Evolutionary conservation across 2,888 invertebrate genomes (phyloP).

Genomic region (Drosophila hamatofila): DNA sequence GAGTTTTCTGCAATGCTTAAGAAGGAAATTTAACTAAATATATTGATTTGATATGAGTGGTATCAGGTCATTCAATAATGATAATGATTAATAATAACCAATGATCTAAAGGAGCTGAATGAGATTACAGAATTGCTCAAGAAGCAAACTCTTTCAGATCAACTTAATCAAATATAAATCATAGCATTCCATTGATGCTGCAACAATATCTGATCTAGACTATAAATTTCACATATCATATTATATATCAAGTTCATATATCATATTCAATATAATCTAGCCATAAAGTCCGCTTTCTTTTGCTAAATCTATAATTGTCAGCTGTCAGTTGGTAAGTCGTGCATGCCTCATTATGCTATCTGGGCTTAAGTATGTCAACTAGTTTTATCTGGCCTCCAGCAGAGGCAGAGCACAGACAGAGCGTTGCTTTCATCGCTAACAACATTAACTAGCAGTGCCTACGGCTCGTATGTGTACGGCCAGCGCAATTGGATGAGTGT

Average conservation of each 20-base stretch:
- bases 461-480: conserved; percentile 63
- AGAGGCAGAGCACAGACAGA: conserved; percentile 27
- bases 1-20: too few relatives aligned
- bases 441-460: conserved; percentile 73
- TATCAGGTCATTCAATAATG: too few relatives aligned
- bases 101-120: neutral
- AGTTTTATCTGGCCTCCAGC: conserved; percentile 73
- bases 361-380: conserved; percentile 69
- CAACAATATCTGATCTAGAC: neutral
- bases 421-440: conserved; percentile 49
- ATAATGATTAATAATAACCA: too few relatives aligned
- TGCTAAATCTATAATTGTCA: neutral
- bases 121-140: too few relatives aligned
- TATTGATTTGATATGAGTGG: too few relatives aligned
- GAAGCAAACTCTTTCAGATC: neutral
- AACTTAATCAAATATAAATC: neutral
- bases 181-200: too few relatives aligned
- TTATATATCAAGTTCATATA: neutral
- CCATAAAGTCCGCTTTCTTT: neutral
- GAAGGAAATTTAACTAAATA: too few relatives aligned
- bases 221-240: neutral
- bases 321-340: neutral
- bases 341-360: conserved; percentile 25
- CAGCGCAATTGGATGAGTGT: conserved; percentile 21
- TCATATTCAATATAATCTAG: neutral